A percentile compares a stretch with the other conserved stretches of the same genome.
Conservation (phyloP, 2,113 vertebrate genomes). For the Ctenodactylus gundi region DNA sequence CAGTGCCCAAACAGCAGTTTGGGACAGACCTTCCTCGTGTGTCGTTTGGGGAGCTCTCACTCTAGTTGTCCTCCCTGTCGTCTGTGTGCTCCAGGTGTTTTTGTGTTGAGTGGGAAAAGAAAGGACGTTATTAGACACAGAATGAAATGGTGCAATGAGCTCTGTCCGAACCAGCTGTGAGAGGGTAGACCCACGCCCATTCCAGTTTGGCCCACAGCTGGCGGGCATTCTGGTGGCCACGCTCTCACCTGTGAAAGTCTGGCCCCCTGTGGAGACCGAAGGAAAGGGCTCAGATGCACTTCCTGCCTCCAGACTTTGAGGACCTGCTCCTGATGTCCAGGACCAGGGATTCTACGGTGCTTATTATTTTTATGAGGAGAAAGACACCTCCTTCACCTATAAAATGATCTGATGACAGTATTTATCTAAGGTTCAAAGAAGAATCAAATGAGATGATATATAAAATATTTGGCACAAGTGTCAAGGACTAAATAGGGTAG, state of each 20-base stretch:
- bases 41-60: not conserved
- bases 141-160: not conserved
- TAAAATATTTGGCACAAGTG: not conserved
- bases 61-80: not conserved
- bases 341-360: accelerated
- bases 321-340: accelerated
- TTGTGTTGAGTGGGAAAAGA: too few species aligned
- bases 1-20: not conserved
- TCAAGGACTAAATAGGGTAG: not conserved
- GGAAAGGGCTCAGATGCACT: not conserved
- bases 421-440: not conserved
- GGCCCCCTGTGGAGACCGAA: not conserved
- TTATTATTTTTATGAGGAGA: not conserved
- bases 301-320: not conserved
- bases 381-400: not conserved
- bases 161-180: not conserved
- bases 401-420: not conserved
- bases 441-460: not conserved
- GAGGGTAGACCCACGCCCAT: not conserved
- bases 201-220: too few species aligned
- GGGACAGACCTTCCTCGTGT: not conserved
- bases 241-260: too few species aligned
- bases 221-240: not conserved
- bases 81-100: not conserved
- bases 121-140: not conserved